Base-by-base conservation (phyloP, 2,113 vertebrate species). In the Numenius arquata region DNA sequence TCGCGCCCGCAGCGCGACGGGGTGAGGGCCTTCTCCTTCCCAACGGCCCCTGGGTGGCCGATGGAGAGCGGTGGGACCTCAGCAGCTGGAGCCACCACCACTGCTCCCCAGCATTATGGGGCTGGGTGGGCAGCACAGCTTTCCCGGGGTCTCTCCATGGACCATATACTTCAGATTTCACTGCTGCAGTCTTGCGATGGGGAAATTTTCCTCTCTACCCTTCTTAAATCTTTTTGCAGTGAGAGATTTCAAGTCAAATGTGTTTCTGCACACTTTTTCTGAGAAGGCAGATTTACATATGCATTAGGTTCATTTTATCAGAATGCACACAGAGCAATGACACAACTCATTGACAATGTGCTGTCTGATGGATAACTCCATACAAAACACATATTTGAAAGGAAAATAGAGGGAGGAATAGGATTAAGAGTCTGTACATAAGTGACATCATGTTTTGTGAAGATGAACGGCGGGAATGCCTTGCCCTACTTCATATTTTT, bases 271-370 rank as follows among this genome's bases (percentile, higher is more conserved):
- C 94, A 88, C 96, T 96, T 96, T 94, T 97, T 95, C 78, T 43
- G 87, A 92, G 97, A 96, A 98, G 97, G 79, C 94, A 91, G 96
- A 97, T 97, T 96, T 97, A 97, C 98, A 98, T 98, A 97, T 98
- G 97, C 89, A 98, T 98, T 96, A 97, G 95, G 93, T 95, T 97
- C 97, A 94, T 96, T 98, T 97, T 94, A 97, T 98, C 95, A 73
- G 97, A 95, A 95, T 21, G 83, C 89, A 95, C 96, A 96, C 90
- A 81, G 93, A 82, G 96, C 96, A 97, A 62, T 97, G 97, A 98
- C 97, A 97, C 96, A 90, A 97, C 96, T 96, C 97, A 97, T 95
- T 97, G 97, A 98, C 96, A 95, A n/a, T 58, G 47, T 95, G 95
- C 61, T 76, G 96, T 96, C 96, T 97, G 97, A 97, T 78, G 48